A percentile compares a stretch with the other conserved stretches of the same genome.
Evolutionary conservation across 1,140 invertebrate genomes (phyloP).

Genomic region (Danaus melanippus): DNA sequence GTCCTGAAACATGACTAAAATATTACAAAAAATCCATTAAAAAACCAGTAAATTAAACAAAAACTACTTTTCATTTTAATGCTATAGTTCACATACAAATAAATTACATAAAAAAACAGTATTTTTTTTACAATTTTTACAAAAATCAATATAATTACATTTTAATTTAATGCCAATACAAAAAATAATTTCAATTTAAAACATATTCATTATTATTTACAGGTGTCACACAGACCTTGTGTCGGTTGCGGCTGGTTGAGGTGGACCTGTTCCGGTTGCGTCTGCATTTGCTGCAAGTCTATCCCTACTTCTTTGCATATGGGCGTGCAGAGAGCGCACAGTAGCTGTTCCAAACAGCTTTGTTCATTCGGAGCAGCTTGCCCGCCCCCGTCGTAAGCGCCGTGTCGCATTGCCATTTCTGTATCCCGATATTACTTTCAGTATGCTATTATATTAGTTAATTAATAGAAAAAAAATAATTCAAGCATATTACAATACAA

Average conservation of each 20-base stretch:
- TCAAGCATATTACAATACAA: constrained; percentile 1
- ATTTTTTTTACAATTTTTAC: too few species aligned
- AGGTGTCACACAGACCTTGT: constrained; percentile 21
- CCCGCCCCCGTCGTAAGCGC: constrained; percentile 45
- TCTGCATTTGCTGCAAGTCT: constrained; percentile 52
- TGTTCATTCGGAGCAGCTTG: constrained; percentile 33
- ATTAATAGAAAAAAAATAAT: constrained; percentile 4
- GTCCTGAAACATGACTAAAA: constrained; percentile 33
- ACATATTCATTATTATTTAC: constrained; percentile 5
- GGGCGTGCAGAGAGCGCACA: constrained; percentile 61
- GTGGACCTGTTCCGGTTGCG: constrained; percentile 45
- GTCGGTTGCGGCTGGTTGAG: constrained; percentile 42
- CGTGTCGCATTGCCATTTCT: constrained; percentile 55
- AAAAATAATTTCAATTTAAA: too few species aligned
- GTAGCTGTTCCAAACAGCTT: constrained; percentile 62
- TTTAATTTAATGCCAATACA: too few species aligned
- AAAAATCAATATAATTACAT: background rate
- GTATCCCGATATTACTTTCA: constrained; percentile 15
- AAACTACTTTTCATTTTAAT: background rate
- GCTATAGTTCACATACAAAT: background rate
- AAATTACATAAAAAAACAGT: too few species aligned
- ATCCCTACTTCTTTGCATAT: constrained; percentile 70
- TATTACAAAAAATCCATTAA: constrained; percentile 1
- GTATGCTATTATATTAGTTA: background rate
- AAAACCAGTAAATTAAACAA: constrained; percentile 7